A percentile compares a stretch with the other conserved stretches of the same genome.
Evolutionary conservation across 2,888 invertebrate species (phyloP).

Genomic region (Branchipolynoe longqiensis): DNA sequence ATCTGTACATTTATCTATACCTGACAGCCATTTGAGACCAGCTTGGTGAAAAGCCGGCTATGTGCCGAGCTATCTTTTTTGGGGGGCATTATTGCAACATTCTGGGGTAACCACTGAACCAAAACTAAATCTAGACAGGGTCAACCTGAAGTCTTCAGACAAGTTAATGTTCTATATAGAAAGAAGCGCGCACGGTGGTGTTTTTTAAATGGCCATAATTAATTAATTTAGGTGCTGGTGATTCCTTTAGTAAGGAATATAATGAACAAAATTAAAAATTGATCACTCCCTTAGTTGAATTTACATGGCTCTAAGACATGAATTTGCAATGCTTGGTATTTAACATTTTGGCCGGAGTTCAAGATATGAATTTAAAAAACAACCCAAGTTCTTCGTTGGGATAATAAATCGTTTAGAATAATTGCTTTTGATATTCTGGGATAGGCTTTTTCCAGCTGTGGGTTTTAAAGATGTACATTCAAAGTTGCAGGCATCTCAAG

Average conservation of each 20-base stretch:
- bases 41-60: too few relatives aligned
- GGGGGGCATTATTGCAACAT: too few relatives aligned
- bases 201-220: too few relatives aligned
- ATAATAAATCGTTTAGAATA: too few relatives aligned
- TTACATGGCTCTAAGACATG: background rate
- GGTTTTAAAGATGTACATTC: background rate
- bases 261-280: too few relatives aligned
- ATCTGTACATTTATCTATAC: slow-evolving; percentile 31
- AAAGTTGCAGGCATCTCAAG: slow-evolving; percentile 27
- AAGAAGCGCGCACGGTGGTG: too few relatives aligned
- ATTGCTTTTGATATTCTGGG: background rate
- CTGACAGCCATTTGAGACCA: slow-evolving; percentile 42
- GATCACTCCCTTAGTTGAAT: too few relatives aligned
- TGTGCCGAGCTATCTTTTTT: too few relatives aligned
- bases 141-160: too few relatives aligned
- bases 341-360: background rate
- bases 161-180: too few relatives aligned
- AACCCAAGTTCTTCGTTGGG: background rate
- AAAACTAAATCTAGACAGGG: background rate
- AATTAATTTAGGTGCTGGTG: background rate
- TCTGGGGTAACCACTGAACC: background rate
- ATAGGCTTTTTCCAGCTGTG: background rate
- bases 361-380: background rate
- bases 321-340: background rate
- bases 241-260: background rate